Percentiles rank a stretch among this genome's conserved stretches.
Evolutionary conservation across 1,140 invertebrate genomes (phyloP).

Genomic region (Halictus rubicundus): DNA sequence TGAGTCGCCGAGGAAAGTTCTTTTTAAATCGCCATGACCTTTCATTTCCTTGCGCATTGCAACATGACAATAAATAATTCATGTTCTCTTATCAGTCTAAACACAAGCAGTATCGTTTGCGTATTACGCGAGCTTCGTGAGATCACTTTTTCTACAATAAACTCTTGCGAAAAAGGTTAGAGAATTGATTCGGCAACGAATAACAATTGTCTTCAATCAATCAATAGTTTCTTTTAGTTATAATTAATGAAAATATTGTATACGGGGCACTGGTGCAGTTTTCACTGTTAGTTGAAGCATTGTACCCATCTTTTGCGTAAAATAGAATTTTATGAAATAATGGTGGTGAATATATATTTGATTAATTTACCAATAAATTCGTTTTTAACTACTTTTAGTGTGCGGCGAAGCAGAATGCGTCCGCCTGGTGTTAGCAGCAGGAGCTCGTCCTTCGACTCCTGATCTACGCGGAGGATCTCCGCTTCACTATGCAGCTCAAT

Average conservation of each 20-base stretch:
- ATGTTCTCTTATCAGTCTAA: background rate
- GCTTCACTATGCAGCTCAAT: slow-evolving; percentile 98
- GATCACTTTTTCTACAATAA: background rate
- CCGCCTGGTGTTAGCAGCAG: slow-evolving; percentile 90
- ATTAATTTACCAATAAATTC: too few species aligned
- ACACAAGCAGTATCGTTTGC: background rate
- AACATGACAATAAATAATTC: background rate
- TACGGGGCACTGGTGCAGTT: too few species aligned
- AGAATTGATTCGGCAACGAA: too few species aligned
- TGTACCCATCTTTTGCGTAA: too few species aligned
- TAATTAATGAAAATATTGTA: too few species aligned
- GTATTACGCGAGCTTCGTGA: too few species aligned
- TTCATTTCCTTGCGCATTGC: background rate
- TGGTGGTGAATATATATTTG: too few species aligned
- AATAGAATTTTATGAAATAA: too few species aligned
- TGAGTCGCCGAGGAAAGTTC: background rate
- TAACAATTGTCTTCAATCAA: too few species aligned
- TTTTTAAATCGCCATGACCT: background rate
- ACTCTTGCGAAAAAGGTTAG: background rate
- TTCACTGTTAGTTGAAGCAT: too few species aligned
- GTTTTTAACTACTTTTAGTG: slow-evolving; percentile 82
- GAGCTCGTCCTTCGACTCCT: slow-evolving; percentile 90
- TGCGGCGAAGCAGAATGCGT: slow-evolving; percentile 94
- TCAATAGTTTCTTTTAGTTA: too few species aligned
- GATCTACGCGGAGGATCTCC: slow-evolving; percentile 97